phyloP scores from a whole-genome alignment of 2,797 vertebrate species.

The Molossus molossus region DNA sequence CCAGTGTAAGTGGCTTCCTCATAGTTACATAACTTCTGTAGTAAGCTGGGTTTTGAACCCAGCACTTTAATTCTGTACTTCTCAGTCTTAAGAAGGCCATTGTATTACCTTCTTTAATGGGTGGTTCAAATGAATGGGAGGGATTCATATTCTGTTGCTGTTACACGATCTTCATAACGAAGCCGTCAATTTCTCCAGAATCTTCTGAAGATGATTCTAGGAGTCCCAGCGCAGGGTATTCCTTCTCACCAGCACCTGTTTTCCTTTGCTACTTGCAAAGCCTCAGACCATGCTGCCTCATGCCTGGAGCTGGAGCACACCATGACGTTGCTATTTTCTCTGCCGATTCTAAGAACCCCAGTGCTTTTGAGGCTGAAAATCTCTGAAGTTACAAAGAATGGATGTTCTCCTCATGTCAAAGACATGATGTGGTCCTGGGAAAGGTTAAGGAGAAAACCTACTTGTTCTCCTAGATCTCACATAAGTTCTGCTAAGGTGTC shows the following conservation, averaged over 20 bases:
- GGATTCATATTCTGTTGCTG: not conserved
- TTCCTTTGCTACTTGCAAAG: not conserved
- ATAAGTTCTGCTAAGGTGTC: not conserved
- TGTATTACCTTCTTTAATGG: not conserved
- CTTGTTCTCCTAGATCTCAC: not conserved
- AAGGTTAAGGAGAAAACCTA: not conserved
- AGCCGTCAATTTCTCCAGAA: not conserved
- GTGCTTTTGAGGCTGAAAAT: too few relatives aligned
- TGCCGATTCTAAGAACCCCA: accelerated
- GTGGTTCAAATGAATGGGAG: not conserved
- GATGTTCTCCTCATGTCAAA: not conserved
- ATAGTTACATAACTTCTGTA: not conserved
- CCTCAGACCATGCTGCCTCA: accelerated
- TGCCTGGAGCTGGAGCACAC: too few relatives aligned
- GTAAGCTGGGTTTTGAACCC: not conserved
- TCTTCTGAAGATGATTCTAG: not conserved
- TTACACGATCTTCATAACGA: not conserved
- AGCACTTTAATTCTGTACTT: not conserved
- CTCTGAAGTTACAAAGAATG: not conserved
- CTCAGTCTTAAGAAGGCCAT: not conserved
- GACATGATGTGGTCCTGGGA: too few relatives aligned
- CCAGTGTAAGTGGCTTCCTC: not conserved
- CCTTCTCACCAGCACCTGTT: not conserved
- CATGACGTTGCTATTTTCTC: not conserved
- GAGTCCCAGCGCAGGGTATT: not conserved